A percentile compares a stretch with the other conserved stretches of the same genome.
Evolutionary conservation across 2,113 vertebrate species (phyloP).

Genomic region (Sarotherodon lohbergeri): DNA sequence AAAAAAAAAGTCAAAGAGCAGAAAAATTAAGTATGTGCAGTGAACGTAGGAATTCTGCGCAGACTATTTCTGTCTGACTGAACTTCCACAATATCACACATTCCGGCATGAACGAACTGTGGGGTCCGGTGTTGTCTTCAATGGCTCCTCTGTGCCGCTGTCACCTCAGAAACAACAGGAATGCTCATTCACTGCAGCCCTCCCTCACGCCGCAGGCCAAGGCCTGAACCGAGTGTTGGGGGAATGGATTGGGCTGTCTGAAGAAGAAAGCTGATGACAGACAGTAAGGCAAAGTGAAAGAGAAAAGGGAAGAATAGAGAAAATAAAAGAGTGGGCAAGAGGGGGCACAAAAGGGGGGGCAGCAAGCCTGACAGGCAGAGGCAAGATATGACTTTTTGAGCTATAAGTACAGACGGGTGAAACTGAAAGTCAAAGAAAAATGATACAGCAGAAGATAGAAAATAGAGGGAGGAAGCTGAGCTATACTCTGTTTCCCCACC

Average conservation of each 20-base stretch:
- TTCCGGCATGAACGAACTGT: conserved; percentile 46
- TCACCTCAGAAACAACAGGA: conserved; percentile 68
- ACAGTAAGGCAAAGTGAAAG: background rate
- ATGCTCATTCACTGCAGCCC: conserved; percentile 37
- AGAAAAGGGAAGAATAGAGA: background rate
- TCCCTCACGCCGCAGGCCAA: background rate
- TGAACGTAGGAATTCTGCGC: background rate
- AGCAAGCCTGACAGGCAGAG: background rate
- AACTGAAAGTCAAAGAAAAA: background rate
- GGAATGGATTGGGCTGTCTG: background rate
- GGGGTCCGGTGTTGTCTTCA: conserved; percentile 46
- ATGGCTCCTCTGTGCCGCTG: conserved; percentile 59
- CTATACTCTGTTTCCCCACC: background rate
- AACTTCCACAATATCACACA: conserved; percentile 30
- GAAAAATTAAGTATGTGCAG: background rate
- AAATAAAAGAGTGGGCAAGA: background rate
- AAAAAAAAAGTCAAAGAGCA: background rate
- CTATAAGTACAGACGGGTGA: rapidly evolving
- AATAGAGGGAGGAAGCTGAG: background rate
- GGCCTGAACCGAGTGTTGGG: background rate
- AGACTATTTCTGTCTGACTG: conserved; percentile 1
- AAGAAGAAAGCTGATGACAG: background rate
- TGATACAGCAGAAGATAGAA: background rate
- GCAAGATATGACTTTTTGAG: background rate
- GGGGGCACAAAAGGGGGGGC: background rate